These are phyloP conservation scores for Acromyrmex charruanus DNA, from an alignment of 1,140 invertebrate species.

Conservation along the genomic window DNA sequence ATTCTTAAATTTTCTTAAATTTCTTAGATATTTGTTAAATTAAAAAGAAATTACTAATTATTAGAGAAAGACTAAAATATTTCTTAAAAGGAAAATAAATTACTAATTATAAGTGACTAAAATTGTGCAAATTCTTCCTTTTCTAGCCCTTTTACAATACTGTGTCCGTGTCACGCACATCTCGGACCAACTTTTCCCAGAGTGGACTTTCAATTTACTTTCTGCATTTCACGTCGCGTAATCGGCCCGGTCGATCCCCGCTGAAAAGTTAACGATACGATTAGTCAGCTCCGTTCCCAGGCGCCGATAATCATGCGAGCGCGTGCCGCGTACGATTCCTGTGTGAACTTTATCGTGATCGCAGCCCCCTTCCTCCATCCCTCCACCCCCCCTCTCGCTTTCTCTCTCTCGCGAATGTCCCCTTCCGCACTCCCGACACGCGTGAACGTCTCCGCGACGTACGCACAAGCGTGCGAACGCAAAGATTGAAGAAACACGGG, in stretches of 20 bases:
- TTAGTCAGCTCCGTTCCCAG: conserved; percentile 84
- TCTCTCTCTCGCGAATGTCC: conserved; percentile 37
- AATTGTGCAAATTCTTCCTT: neutral
- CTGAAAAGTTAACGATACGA: conserved; percentile 82
- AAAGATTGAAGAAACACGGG: too few relatives aligned
- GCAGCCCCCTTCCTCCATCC: conserved; percentile 46
- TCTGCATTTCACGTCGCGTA: conserved; percentile 27
- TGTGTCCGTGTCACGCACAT: too few relatives aligned
- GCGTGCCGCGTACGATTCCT: conserved; percentile 82
- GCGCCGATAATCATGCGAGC: conserved; percentile 83
- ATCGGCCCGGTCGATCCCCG: conserved; percentile 63
- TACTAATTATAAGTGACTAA: neutral
- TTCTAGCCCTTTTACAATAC: neutral
- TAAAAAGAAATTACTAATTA: too few relatives aligned
- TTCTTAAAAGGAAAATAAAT: neutral
- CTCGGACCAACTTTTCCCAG: neutral
- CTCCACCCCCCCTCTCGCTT: neutral
- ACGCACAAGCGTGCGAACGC: conserved; percentile 46
- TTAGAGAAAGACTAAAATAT: too few relatives aligned
- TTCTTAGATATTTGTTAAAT: too few relatives aligned
- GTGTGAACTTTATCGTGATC: conserved; percentile 84
- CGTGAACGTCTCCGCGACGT: conserved; percentile 37
- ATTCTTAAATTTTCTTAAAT: too few relatives aligned
- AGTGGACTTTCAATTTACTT: conserved; percentile 25
- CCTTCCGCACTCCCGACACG: conserved; percentile 65